A percentile compares a stretch with the other conserved stretches of the same genome.
Evolutionary conservation across 2,113 vertebrate genomes (phyloP).

Genomic region (Phrynosoma blainvillii): DNA sequence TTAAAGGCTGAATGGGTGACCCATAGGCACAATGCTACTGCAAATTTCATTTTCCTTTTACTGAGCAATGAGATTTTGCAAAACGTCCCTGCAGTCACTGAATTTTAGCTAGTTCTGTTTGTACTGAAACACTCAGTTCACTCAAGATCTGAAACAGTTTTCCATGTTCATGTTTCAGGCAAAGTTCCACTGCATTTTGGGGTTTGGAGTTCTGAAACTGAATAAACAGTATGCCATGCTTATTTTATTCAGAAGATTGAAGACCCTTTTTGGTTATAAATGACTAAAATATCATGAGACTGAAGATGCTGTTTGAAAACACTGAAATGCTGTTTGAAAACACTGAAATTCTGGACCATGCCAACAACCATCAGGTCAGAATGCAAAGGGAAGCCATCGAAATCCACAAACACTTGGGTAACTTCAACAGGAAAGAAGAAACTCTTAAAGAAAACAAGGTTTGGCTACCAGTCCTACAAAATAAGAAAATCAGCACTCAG

Average conservation of each 20-base stretch:
- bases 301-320: background rate
- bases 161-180: fast-evolving
- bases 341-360: too few species aligned
- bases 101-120: background rate
- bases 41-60: background rate
- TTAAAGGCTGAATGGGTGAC: background rate
- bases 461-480: too few species aligned
- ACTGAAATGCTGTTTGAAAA: too few species aligned
- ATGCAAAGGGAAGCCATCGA: too few species aligned
- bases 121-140: background rate
- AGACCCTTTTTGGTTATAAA: background rate
- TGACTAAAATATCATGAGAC: too few species aligned
- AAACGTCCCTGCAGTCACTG: background rate
- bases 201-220: background rate
- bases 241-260: background rate
- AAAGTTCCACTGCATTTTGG: background rate
- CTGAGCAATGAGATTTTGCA: background rate
- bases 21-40: background rate
- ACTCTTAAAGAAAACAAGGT: too few species aligned
- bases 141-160: background rate
- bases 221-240: background rate
- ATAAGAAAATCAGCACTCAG: too few species aligned
- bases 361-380: too few species aligned
- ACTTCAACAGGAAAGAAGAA: too few species aligned
- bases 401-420: too few species aligned